phyloP scores from a whole-genome alignment of 2,888 invertebrate species.

The Erynnis tages region DNA sequence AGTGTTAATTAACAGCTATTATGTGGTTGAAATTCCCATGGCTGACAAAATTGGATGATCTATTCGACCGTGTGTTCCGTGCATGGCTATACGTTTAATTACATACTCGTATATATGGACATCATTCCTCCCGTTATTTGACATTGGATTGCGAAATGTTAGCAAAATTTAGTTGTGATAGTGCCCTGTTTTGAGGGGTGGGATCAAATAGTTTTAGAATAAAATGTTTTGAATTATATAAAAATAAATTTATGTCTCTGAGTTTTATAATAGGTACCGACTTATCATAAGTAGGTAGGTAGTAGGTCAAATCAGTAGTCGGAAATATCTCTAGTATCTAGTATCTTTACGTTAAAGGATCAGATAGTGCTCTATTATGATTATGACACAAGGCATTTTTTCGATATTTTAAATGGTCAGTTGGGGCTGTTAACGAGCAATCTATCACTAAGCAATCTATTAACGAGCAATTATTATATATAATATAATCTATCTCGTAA shows the following conservation, averaged over 20 bases:
- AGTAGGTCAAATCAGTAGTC: no score
- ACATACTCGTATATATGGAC: slow-evolving; percentile 69
- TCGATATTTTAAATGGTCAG: no score
- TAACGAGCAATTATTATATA: no score
- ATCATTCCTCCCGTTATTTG: slow-evolving; percentile 71
- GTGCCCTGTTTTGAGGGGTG: slow-evolving; percentile 53
- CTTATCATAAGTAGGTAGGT: no score
- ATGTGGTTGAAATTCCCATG: neutral
- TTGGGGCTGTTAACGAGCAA: no score
- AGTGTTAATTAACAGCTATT: slow-evolving; percentile 4
- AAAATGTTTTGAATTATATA: slow-evolving; percentile 28
- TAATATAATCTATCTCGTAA: no score
- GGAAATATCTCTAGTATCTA: no score
- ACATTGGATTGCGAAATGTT: slow-evolving; percentile 67
- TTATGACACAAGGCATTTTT: no score
- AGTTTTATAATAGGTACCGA: neutral
- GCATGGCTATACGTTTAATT: neutral
- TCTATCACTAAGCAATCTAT: no score
- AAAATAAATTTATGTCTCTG: slow-evolving; percentile 7
- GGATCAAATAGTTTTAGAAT: slow-evolving; percentile 44
- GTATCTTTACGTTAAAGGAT: no score
- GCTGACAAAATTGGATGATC: slow-evolving; percentile 8
- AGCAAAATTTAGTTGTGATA: slow-evolving; percentile 68
- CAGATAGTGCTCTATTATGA: no score
- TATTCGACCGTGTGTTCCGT: slow-evolving; percentile 40